Conservation (phyloP, 2,797 vertebrate species). For the Leuciscus waleckii region DNA sequence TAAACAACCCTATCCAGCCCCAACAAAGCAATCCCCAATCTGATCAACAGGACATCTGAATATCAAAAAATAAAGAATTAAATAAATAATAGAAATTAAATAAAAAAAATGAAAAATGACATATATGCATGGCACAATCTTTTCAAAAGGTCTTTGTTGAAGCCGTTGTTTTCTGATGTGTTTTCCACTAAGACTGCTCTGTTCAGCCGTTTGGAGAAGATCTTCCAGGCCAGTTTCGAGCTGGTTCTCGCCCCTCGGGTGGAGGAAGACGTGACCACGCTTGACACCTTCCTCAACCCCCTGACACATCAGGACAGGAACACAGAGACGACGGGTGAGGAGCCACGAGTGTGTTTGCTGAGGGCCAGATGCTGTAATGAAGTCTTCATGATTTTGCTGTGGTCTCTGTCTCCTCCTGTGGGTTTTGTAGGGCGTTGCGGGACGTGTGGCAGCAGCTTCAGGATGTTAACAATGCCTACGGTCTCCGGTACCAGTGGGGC, state of each 20-base stretch:
- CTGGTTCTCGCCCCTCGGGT: constrained; percentile 67
- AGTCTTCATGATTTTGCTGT: neutral
- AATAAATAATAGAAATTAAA: too few relatives aligned
- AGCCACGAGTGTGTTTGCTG: neutral
- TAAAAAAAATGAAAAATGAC: too few relatives aligned
- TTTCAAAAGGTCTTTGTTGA: neutral
- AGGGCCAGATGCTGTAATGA: neutral
- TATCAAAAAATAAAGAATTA: too few relatives aligned
- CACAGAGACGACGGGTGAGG: constrained; percentile 63
- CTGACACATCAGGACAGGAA: constrained; percentile 57
- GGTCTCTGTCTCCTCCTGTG: constrained; percentile 7
- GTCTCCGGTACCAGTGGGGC: constrained; percentile 94
- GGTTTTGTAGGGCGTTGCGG: constrained; percentile 73
- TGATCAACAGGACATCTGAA: too few relatives aligned
- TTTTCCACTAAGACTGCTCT: constrained; percentile 76
- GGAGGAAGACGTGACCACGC: constrained; percentile 79
- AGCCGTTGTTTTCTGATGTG: neutral
- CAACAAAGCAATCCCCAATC: too few relatives aligned
- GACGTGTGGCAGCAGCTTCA: constrained; percentile 89
- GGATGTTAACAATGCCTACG: constrained; percentile 91
- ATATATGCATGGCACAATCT: neutral
- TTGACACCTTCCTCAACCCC: constrained; percentile 81
- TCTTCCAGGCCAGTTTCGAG: constrained; percentile 91
- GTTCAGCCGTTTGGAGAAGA: constrained; percentile 84
- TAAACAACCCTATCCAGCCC: too few relatives aligned